Evolutionary conservation across 2,113 vertebrate species (phyloP).

Genomic region (Psettodes erumei): DNA sequence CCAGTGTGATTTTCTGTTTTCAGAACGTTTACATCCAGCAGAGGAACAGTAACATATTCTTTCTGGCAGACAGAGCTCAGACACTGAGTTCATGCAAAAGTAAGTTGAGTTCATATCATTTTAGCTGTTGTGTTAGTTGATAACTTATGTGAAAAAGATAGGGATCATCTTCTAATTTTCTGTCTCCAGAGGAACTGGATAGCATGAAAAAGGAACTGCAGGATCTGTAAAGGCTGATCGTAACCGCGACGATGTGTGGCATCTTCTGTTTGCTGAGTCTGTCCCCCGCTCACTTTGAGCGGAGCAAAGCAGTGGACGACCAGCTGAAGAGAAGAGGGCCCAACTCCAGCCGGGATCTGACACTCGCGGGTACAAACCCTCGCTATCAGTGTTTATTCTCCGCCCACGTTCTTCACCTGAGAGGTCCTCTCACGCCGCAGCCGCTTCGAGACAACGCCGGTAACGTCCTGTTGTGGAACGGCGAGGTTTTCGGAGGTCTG

Average conservation of each 20-base stretch:
- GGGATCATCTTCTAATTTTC: neutral
- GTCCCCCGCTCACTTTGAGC: conserved; percentile 38
- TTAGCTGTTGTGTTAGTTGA: too few species aligned
- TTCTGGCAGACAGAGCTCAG: conserved; percentile 88
- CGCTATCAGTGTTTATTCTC: conserved; percentile 89
- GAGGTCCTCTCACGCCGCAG: conserved; percentile 88
- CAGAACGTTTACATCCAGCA: conserved; percentile 95
- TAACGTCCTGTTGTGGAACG: conserved; percentile 94
- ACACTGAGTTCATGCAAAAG: conserved; percentile 89
- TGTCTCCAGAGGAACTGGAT: conserved; percentile 87
- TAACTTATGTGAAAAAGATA: too few species aligned
- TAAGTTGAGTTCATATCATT: conserved; percentile 72
- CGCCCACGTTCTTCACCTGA: conserved; percentile 92
- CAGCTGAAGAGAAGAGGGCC: conserved; percentile 88
- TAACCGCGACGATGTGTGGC: conserved; percentile 89
- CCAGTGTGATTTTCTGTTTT: neutral
- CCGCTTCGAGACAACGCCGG: conserved; percentile 85
- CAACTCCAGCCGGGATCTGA: conserved; percentile 79
- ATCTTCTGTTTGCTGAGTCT: conserved; percentile 89
- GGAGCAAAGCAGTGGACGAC: conserved; percentile 68
- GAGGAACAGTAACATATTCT: conserved; percentile 95
- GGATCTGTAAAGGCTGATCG: conserved; percentile 81
- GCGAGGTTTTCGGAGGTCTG: conserved; percentile 91
- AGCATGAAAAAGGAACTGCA: conserved; percentile 88
- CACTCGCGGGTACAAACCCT: conserved; percentile 44